phyloP scores from a whole-genome alignment of 2,113 vertebrate genomes.

The Spermophilus dauricus region DNA sequence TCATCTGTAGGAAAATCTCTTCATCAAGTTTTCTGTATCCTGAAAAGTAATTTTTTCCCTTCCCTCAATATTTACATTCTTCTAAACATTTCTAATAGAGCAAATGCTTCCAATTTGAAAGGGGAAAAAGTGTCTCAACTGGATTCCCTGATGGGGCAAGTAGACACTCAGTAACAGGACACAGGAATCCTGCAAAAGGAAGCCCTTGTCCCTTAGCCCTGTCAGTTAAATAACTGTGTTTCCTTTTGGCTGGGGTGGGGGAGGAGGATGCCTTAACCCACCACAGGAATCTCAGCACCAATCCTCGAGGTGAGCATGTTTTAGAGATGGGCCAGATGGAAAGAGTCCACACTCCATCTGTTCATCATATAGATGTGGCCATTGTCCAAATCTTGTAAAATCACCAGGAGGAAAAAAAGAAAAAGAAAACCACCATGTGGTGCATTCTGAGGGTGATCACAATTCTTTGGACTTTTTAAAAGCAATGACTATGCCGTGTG shows the following conservation, averaged over 20 bases:
- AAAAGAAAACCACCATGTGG: background rate
- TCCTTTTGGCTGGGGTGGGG: background rate
- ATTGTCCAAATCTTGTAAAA: constrained; percentile 51
- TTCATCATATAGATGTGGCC: constrained; percentile 58
- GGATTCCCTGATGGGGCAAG: constrained; percentile 15
- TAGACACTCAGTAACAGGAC: background rate
- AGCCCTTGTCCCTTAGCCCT: background rate
- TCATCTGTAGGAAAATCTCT: constrained; percentile 18
- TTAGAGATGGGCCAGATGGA: constrained; percentile 52
- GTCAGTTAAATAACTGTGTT: constrained; percentile 8
- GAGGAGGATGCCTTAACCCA: background rate
- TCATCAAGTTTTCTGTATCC: background rate
- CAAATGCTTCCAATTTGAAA: constrained; percentile 48
- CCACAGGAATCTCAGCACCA: constrained; percentile 16
- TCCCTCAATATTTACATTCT: constrained; percentile 32
- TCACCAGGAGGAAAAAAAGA: background rate
- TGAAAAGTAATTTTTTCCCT: constrained; percentile 43
- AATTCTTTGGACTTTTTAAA: constrained; percentile 59
- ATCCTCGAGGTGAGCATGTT: background rate
- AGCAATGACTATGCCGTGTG: background rate
- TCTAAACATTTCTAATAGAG: constrained; percentile 42
- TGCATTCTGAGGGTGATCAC: constrained; percentile 18
- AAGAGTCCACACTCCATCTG: background rate
- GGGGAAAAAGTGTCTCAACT: background rate
- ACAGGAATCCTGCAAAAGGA: background rate